Evolutionary conservation across 1,140 invertebrate genomes (phyloP), one percentile per base, ranked within the genome.

Genomic region (Tribolium castaneum): DNA sequence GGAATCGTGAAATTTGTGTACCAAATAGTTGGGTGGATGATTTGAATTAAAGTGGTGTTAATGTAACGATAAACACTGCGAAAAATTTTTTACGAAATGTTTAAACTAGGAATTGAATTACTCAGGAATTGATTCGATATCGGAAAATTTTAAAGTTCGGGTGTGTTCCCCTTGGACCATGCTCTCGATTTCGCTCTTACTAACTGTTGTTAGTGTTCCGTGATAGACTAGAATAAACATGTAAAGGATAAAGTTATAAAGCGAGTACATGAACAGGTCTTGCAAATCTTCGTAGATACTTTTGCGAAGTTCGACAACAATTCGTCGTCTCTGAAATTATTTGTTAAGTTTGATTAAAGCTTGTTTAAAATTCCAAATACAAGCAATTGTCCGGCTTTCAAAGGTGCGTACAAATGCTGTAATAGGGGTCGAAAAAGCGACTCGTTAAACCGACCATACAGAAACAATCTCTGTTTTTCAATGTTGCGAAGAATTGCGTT

Each of bases 231-330:
- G 30, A 35, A 84, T 34, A 3, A 84, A 54, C 2, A 80, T 16
- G 72, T 83, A 84, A 5, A 84, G 72, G 7, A 84, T 56, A 7
- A 78, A 34, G 6, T 82, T 80, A 35, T 84, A 84, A 6, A 83
- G 14, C 4, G 39, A 51, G 34, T 83, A 82, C 80, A 83, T 82
- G 0, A 80, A 35, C n/a, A 83, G 49, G 51, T 84, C 82, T 35
- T 35, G 25, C 30, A 66, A 66, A 13, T 66, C 59, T 3, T 66
- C 30, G 5, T 35, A 35, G n/a, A 66, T 35, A 7, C 59, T 30
- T 6, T 10, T 9, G 1, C 59, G 25, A 34, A 66, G 30, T 5
- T 66, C 30, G 9, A 34, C 30, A 0, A 66, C 59, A 5, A 59
- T 59, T 12, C 10, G 34, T 66, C 30, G 34, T 66, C 59, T 66